Evolutionary conservation across 1,140 invertebrate species (phyloP).

Genomic region (Orchestia grillus): DNA sequence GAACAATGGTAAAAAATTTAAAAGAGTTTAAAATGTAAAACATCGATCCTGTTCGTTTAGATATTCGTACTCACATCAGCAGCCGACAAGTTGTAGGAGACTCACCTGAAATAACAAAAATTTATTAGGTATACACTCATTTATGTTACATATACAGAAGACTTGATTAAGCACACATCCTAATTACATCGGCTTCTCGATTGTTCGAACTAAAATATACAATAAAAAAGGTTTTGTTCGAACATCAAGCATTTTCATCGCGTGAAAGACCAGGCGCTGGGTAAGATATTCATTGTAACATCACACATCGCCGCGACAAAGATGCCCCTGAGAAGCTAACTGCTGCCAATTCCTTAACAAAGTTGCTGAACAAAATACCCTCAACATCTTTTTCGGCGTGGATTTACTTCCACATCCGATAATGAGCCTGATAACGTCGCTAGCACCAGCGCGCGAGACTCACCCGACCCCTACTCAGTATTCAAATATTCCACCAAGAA

Average conservation of each 20-base stretch:
- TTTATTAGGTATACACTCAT: neutral
- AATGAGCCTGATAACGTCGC: neutral
- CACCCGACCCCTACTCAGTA: constrained; percentile 11
- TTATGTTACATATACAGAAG: neutral
- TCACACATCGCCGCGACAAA: neutral
- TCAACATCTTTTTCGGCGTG: neutral
- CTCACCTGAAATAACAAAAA: neutral
- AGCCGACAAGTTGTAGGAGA: neutral
- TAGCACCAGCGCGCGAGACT: neutral
- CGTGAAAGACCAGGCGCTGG: too few species aligned
- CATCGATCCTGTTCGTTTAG: neutral
- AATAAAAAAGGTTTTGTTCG: too few species aligned
- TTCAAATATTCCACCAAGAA: constrained; percentile 30
- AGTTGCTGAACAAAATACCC: neutral
- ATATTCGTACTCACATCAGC: neutral
- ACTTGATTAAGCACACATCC: neutral
- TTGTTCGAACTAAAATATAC: neutral
- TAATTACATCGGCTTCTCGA: neutral
- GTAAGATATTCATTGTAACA: neutral
- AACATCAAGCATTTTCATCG: too few species aligned
- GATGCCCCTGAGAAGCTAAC: neutral
- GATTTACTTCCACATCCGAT: neutral
- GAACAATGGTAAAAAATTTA: neutral
- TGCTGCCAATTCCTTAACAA: neutral
- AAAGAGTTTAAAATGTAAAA: neutral